phyloP scores from a whole-genome alignment of 2,797 vertebrate genomes.

The Myripristis murdjan region DNA sequence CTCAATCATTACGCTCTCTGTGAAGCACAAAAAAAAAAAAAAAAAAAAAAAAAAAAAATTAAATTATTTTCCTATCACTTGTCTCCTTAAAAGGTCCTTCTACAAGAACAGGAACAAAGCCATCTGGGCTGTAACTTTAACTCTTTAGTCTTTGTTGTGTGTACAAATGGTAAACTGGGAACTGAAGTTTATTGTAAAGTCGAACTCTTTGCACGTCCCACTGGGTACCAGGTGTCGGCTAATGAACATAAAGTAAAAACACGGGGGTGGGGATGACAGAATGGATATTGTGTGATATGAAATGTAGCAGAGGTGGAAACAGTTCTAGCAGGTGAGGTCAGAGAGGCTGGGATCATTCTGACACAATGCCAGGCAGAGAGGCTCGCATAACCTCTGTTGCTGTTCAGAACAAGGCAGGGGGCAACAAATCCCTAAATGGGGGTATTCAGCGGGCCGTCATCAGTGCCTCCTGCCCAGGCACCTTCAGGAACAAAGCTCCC shows the following conservation, averaged over 20 bases:
- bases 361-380: slow-evolving; percentile 44
- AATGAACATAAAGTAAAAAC: not conserved
- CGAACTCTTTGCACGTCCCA: not conserved
- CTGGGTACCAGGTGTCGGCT: too few species aligned
- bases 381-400: slow-evolving; percentile 43
- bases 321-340: not conserved
- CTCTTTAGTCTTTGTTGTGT: too few species aligned
- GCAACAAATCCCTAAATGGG: slow-evolving; percentile 65
- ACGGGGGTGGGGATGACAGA: not conserved
- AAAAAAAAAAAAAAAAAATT: too few species aligned
- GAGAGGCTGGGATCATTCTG: slow-evolving; percentile 14
- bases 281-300: not conserved
- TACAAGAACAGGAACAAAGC: too few species aligned
- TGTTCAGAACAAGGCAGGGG: slow-evolving; percentile 13
- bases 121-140: too few species aligned
- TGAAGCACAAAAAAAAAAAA: too few species aligned
- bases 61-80: too few species aligned
- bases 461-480: slow-evolving; percentile 53
- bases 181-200: not conserved
- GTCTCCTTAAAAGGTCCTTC: too few species aligned
- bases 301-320: not conserved
- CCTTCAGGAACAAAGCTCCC: slow-evolving; percentile 65
- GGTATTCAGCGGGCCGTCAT: slow-evolving; percentile 69
- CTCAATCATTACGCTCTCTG: too few species aligned
- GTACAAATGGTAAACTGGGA: not conserved